These are phyloP conservation scores for Kryphioiulus occultus DNA, from an alignment of 2,888 invertebrate species.

Conservation along the genomic window DNA sequence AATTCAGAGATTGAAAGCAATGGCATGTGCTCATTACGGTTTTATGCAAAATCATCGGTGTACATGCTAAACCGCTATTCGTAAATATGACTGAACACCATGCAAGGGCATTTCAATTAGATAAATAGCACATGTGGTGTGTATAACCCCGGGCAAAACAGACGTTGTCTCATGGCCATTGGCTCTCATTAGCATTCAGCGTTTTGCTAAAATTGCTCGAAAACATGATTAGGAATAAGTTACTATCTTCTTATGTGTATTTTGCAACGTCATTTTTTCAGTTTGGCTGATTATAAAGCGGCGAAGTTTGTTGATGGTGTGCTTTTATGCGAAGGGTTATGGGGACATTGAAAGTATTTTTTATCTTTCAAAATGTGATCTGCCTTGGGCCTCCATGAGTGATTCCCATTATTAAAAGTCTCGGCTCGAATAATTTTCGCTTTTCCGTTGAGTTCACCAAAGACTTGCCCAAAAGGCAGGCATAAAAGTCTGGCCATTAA, in stretches of 20 bases:
- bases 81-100: not conserved
- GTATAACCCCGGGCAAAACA: not conserved
- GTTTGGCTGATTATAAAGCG: not conserved
- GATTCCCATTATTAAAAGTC: not conserved
- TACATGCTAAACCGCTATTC: not conserved
- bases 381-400: not conserved
- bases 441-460: not conserved
- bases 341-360: not conserved
- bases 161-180: not conserved
- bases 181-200: not conserved
- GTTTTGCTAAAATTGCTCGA: not conserved
- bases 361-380: not conserved
- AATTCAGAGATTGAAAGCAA: too few species aligned
- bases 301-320: not conserved
- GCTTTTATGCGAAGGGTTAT: not conserved
- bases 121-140: not conserved
- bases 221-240: not conserved
- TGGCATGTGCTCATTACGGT: too few species aligned
- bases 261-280: not conserved
- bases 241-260: not conserved
- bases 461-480: conserved; percentile 2
- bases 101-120: not conserved
- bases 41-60: too few species aligned
- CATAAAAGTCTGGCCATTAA: not conserved
- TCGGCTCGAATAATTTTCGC: not conserved